Evolutionary conservation across 2,113 vertebrate species (phyloP).

Genomic region (Xyliphius kryptos): DNA sequence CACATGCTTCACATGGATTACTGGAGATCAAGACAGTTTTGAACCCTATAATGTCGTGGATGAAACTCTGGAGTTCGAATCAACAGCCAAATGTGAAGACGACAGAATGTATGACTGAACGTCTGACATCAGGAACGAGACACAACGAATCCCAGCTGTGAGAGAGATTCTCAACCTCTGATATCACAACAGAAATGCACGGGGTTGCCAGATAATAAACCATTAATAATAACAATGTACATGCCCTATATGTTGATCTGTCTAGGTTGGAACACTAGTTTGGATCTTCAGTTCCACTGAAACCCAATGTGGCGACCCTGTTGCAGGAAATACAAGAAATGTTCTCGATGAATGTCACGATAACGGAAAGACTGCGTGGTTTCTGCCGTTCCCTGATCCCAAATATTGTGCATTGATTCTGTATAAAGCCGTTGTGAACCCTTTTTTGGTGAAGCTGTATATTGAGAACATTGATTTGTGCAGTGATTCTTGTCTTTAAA

Average conservation of each 20-base stretch:
- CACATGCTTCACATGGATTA: background rate
- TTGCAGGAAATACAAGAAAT: background rate
- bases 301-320: background rate
- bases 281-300: background rate
- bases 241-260: no score
- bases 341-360: background rate
- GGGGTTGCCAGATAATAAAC: background rate
- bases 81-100: background rate
- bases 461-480: conserved; percentile 92
- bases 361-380: conserved; percentile 12
- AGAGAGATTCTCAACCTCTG: no score
- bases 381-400: conserved; percentile 52
- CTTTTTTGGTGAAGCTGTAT: conserved; percentile 85
- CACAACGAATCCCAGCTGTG: no score
- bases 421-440: conserved; percentile 63
- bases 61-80: background rate
- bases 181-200: no score
- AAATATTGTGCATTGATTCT: conserved; percentile 62
- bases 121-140: background rate
- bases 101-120: background rate
- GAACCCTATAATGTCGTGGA: background rate
- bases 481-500: conserved; percentile 68
- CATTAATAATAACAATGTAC: no score
- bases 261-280: no score
- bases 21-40: background rate